These are phyloP conservation scores for Maniola hyperantus DNA, from an alignment of 2,888 invertebrate species.

Conservation along the genomic window DNA sequence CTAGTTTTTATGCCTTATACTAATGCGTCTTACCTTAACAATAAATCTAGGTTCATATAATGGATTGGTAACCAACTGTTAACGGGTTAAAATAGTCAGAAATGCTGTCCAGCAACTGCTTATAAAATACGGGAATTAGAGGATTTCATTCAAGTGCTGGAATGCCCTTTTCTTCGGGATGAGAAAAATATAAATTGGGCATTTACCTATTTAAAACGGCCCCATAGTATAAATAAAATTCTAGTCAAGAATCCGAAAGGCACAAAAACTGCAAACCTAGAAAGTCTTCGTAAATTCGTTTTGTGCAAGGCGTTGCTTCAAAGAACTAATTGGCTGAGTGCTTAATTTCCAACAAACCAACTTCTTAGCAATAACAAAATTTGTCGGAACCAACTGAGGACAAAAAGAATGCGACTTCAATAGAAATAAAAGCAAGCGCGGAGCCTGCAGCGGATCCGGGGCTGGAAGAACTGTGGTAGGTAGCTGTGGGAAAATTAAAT, in stretches of 20 bases:
- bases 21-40: too few species aligned
- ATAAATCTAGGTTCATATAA: too few species aligned
- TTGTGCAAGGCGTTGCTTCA: constrained; percentile 2
- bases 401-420: constrained; percentile 53
- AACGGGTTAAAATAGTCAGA: too few species aligned
- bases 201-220: not conserved
- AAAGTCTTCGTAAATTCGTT: constrained; percentile 3
- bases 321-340: constrained; percentile 26
- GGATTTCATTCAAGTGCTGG: too few species aligned
- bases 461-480: constrained; percentile 46
- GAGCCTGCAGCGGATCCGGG: constrained; percentile 41
- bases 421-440: constrained; percentile 60
- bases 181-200: not conserved
- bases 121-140: too few species aligned
- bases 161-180: too few species aligned
- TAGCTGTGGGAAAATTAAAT: constrained; percentile 37
- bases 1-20: not conserved
- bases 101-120: too few species aligned
- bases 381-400: constrained; percentile 48
- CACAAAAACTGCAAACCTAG: not conserved
- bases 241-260: not conserved
- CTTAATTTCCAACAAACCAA: constrained; percentile 38
- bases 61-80: too few species aligned
- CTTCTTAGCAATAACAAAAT: constrained; percentile 48
- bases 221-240: not conserved